phyloP scores from a whole-genome alignment of 2,797 vertebrate species.

The Spheniscus humboldti region DNA sequence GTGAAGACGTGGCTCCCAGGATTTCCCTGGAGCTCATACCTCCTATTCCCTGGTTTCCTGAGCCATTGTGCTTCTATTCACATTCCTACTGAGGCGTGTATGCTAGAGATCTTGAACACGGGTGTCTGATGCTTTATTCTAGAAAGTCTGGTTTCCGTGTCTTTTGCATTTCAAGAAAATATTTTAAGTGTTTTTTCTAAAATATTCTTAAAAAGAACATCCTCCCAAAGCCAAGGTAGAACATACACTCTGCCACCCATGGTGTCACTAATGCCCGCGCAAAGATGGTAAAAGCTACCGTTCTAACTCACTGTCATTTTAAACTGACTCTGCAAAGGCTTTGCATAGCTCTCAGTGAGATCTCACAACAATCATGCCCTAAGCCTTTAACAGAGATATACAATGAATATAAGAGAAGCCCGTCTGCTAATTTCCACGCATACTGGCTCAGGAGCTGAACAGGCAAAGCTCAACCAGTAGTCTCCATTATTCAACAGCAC shows the following conservation, averaged over 20 bases:
- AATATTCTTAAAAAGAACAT: neutral
- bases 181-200: neutral
- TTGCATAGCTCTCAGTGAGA: neutral
- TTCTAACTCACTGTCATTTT: neutral
- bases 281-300: neutral
- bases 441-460: neutral
- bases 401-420: neutral
- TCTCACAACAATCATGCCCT: neutral
- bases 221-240: neutral
- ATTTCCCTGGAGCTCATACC: neutral
- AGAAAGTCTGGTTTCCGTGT: neutral
- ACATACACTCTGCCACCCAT: neutral
- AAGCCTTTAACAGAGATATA: neutral
- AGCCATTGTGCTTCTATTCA: neutral
- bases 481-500: neutral
- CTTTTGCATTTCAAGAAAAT: conserved; percentile 13
- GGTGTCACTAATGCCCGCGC: neutral
- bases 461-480: neutral
- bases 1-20: neutral
- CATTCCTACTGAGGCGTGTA: neutral
- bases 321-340: neutral
- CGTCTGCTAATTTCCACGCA: neutral
- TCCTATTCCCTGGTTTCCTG: neutral
- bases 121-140: neutral
- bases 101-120: neutral